Conservation (phyloP, 2,797 vertebrate species). For the Leptodactylus fallax region DNA sequence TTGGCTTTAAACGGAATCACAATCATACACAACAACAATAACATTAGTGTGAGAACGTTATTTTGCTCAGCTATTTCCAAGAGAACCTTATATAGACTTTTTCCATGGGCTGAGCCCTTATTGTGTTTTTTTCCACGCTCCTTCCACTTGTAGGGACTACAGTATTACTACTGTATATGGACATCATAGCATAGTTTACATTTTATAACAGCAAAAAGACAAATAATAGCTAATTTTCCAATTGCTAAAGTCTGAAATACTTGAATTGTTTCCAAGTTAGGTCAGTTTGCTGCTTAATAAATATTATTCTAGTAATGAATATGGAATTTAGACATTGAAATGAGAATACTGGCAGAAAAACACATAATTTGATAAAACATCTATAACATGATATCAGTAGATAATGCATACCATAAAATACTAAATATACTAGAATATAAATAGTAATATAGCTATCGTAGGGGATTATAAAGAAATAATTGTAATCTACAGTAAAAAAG, state of each 20-base stretch:
- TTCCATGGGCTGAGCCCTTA: constrained; percentile 32
- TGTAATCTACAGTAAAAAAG: not conserved
- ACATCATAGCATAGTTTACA: constrained; percentile 35
- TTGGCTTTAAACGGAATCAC: constrained; percentile 48
- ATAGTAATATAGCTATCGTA: not conserved
- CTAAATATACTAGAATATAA: not conserved
- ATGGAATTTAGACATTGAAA: constrained; percentile 19
- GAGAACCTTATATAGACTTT: constrained; percentile 51
- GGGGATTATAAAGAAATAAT: not conserved
- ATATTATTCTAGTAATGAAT: constrained; percentile 45
- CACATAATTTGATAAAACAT: constrained; percentile 6
- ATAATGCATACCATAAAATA: not conserved
- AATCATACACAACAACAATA: constrained; percentile 61
- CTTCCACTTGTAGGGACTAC: constrained; percentile 9
- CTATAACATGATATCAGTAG: not conserved
- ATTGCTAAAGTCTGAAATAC: constrained; percentile 1
- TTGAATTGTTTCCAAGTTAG: constrained; percentile 20
- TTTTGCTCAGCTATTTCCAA: constrained; percentile 46
- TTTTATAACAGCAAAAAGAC: constrained; percentile 21
- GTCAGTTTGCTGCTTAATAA: constrained; percentile 24
- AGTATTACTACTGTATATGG: constrained; percentile 53
- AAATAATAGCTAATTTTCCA: constrained; percentile 18
- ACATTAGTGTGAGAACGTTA: constrained; percentile 55
- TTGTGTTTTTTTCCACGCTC: constrained; percentile 47
- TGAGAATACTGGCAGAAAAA: not conserved